A percentile compares a stretch with the other conserved stretches of the same genome.
Evolutionary conservation across 2,888 invertebrate genomes (phyloP).

Genomic region (Drosophila infuscata): DNA sequence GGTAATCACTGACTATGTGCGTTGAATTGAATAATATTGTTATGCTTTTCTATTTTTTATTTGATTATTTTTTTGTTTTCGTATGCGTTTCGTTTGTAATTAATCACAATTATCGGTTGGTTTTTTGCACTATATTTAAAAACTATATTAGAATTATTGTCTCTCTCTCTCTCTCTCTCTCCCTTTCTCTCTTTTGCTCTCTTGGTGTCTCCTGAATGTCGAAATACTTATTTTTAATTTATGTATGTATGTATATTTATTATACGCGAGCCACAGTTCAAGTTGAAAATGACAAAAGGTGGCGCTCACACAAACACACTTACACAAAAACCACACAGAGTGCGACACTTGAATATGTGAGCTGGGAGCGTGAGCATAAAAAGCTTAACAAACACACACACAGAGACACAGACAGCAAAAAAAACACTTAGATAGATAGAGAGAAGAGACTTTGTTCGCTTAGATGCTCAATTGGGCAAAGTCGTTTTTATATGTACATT

Average conservation of each 20-base stretch:
- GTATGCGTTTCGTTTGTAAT: conserved; percentile 33
- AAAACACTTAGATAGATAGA: conserved; percentile 29
- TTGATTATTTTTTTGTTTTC: conserved; percentile 25
- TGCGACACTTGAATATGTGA: conserved; percentile 28
- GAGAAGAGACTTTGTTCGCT: conserved; percentile 45
- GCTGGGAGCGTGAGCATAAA: conserved; percentile 28
- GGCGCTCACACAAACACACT: conserved; percentile 30
- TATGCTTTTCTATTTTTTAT: conserved; percentile 31
- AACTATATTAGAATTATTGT: conserved; percentile 22
- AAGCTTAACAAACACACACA: conserved; percentile 55
- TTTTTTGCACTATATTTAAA: conserved; percentile 46
- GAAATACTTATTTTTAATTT: conserved; percentile 78
- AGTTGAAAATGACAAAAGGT: conserved; percentile 64
- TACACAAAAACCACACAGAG: conserved; percentile 12
- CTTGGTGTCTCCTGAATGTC: conserved; percentile 65
- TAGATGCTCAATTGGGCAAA: conserved; percentile 63
- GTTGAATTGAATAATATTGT: conserved; percentile 38
- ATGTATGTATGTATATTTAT: conserved; percentile 39
- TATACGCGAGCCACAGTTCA: conserved; percentile 68
- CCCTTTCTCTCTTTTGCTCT: neutral
- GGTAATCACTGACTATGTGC: conserved; percentile 64
- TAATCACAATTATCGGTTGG: conserved; percentile 69
- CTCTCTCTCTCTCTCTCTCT: neutral
- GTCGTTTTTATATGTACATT: conserved; percentile 44
- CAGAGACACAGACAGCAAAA: conserved; percentile 17